These are phyloP conservation scores for Lithophane leautieri DNA, from an alignment of 2,888 invertebrate genomes.

Conservation along the genomic window DNA sequence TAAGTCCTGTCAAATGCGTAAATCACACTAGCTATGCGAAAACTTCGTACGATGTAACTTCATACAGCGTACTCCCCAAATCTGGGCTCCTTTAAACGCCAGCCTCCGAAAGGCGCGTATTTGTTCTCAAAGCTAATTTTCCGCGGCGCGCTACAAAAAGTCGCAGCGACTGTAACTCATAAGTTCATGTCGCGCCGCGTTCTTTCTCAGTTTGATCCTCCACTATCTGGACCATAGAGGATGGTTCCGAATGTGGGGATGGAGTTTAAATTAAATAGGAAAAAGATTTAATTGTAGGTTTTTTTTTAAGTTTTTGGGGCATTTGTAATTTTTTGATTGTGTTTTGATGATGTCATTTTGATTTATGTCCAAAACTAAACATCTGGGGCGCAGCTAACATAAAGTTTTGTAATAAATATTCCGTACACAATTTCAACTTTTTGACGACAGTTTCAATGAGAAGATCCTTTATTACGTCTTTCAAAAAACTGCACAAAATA, in stretches of 20 bases:
- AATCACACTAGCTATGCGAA: not conserved
- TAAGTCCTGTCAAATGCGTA: not conserved
- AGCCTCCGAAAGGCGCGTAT: constrained; percentile 36
- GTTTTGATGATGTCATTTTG: not conserved
- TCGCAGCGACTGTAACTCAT: constrained; percentile 84
- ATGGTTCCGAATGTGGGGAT: constrained; percentile 62
- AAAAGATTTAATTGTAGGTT: not conserved
- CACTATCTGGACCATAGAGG: constrained; percentile 74
- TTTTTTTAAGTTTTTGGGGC: not conserved
- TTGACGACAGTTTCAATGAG: not conserved
- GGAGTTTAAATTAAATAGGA: not conserved
- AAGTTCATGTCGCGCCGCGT: constrained; percentile 86
- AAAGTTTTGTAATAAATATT: not conserved
- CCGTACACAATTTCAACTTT: too few relatives aligned
- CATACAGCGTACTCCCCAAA: not conserved
- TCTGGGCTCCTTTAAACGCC: constrained; percentile 15
- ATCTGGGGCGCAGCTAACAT: not conserved
- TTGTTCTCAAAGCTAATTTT: constrained; percentile 72
- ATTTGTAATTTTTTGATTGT: not conserved
- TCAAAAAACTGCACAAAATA: not conserved
- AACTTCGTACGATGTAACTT: constrained; percentile 1
- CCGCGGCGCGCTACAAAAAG: constrained; percentile 74
- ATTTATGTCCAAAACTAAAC: too few relatives aligned
- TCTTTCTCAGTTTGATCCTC: constrained; percentile 79
- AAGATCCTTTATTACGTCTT: not conserved